These are phyloP conservation scores for Leptinotarsa tumamoca DNA, from an alignment of 2,888 invertebrate species.

Conservation along the genomic window DNA sequence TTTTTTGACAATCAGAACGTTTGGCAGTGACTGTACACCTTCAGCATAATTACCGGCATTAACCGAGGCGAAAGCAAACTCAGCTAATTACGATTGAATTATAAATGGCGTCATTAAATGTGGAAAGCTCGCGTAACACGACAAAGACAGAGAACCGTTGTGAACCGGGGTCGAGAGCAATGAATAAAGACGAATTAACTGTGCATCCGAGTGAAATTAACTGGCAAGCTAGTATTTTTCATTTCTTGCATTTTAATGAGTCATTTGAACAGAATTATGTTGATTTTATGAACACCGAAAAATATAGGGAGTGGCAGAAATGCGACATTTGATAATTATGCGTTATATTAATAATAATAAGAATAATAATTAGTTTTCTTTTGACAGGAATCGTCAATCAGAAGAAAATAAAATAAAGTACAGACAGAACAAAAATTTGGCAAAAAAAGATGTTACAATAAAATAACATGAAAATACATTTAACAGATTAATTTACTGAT, in stretches of 20 bases:
- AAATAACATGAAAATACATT: no score
- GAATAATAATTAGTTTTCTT: no score
- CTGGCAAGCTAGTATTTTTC: conserved; percentile 35
- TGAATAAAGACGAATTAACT: conserved; percentile 23
- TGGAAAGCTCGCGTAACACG: conserved; percentile 41
- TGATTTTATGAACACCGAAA: neutral
- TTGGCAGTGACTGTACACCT: conserved; percentile 24
- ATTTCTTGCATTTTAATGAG: conserved; percentile 32
- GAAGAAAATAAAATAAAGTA: no score
- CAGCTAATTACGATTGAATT: conserved; percentile 53
- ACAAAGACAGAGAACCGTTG: conserved; percentile 26
- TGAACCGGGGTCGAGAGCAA: conserved; percentile 12
- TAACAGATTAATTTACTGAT: no score
- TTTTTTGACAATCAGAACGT: neutral
- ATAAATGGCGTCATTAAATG: conserved; percentile 55
- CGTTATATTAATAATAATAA: no score
- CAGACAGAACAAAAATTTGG: no score
- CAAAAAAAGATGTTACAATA: no score
- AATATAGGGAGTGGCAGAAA: neutral
- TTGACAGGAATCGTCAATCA: no score
- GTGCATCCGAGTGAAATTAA: conserved; percentile 32
- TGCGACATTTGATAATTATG: neutral
- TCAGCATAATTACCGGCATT: conserved; percentile 38
- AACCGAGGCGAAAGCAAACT: conserved; percentile 41
- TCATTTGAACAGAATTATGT: conserved; percentile 27